Evolutionary conservation across 2,888 invertebrate genomes (phyloP).

Genomic region (Thera britannica): DNA sequence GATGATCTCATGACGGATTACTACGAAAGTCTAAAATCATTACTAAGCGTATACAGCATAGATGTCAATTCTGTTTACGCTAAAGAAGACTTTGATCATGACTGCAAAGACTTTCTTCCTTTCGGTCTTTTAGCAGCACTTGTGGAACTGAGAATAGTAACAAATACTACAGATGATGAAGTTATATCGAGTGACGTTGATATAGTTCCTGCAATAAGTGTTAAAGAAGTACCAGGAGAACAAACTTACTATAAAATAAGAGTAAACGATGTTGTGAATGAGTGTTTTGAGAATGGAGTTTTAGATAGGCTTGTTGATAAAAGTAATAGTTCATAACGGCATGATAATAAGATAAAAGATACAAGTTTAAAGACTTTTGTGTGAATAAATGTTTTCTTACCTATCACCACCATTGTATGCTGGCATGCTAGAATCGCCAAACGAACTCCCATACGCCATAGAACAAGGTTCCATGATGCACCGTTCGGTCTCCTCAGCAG

Average conservation of each 20-base stretch:
- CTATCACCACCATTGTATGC: conserved; percentile 71
- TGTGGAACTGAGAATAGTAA: conserved; percentile 64
- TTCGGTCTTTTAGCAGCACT: conserved; percentile 68
- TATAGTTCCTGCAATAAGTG: conserved; percentile 37
- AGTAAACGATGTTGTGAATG: conserved; percentile 68
- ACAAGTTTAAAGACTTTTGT: not conserved
- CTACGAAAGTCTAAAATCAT: conserved; percentile 59
- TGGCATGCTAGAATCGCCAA: conserved; percentile 77
- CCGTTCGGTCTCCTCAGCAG: conserved; percentile 91
- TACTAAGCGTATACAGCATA: conserved; percentile 57
- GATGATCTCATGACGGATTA: conserved; percentile 58
- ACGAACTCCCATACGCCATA: conserved; percentile 85
- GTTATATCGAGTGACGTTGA: conserved; percentile 45
- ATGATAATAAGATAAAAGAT: not conserved
- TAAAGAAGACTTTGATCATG: conserved; percentile 56
- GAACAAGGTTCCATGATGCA: conserved; percentile 92
- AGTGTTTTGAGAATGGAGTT: conserved; percentile 60
- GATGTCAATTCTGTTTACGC: conserved; percentile 58
- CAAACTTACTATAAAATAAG: conserved; percentile 53
- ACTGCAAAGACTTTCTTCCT: conserved; percentile 57
- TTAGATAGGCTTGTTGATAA: conserved; percentile 56
- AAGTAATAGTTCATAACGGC: conserved; percentile 36
- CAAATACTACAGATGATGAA: conserved; percentile 55
- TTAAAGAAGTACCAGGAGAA: conserved; percentile 43
- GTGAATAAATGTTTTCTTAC: conserved; percentile 50